Base-by-base conservation (phyloP, 2,113 vertebrate species). In the Oostethus manadensis region DNA sequence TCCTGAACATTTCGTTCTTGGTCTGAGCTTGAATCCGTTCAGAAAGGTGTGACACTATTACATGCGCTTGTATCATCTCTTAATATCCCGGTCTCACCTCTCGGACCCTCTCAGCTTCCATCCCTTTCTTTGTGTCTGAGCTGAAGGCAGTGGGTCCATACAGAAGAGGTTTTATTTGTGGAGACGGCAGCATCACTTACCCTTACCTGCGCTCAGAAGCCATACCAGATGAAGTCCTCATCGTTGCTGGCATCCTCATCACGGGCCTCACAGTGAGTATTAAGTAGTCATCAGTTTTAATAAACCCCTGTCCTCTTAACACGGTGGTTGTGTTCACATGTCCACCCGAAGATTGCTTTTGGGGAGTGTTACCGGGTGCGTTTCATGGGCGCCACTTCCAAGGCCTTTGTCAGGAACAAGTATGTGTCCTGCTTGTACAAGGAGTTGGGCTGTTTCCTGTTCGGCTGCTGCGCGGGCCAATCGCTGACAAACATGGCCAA, bases 371-470 rank as follows among this genome's bases (percentile, higher is more conserved):
- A 74, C 66, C 58, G 66, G 0, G 80, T 86, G 20, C 80, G 65
- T 22, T 68, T 49, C 60, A 71, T 60, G 6, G 46, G 58, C 8
- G 64, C 81, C 13, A 71, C 50, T 53, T 85, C 80, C 0, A 73
- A 56, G 6, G 65, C 82, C 26, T 74, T 84, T 1, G 17, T 84
- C 7, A 73, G 75, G 70, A 88, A 86, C 64, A 70, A 82, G 7
- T 89, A 88, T 0, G 56, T 84, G 29, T 82, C 82, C 4, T 46
- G 81, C 22, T 68, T 88, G 45, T 91, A 91, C 84, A 91, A 91
- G 68, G 91, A 93, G 74, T 77, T 91, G 49, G 90, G 91, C 21
- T 83, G 89, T 49, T 91, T 92, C 78, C 57, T 92, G 33, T 92
- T 91, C 0, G 92, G 91, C 3, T 83, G 74, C 1, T 82, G 81